Evolutionary conservation across 2,888 invertebrate genomes (phyloP), one percentile per base, ranked within the genome.

Genomic region (Synanthedon andrenaeformis): DNA sequence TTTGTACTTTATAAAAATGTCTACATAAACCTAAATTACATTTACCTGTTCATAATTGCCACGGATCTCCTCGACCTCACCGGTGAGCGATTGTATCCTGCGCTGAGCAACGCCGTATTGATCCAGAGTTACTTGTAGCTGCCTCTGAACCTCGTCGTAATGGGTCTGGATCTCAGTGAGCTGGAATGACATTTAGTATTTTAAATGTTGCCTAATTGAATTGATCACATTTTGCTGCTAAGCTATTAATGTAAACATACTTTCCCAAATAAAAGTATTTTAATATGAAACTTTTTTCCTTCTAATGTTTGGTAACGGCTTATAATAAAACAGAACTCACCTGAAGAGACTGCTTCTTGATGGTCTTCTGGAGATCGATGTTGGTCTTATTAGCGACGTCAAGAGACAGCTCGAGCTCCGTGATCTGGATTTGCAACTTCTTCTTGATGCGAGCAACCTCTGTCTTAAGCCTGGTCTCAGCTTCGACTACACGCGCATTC

Each of bases 351-450:
- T 98, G 97, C 83, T 96, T 97, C 93, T 98, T 98, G 90, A 97
- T 94, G 74, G 96, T 95, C 91, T 97, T 97, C 89, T 98, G 97
- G 79, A 98, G 91, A 79, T 97, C 96, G 76, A 98, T 93, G 91
- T 98, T 98, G 89, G 94, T 96, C 91, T 98, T 97, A 92, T 99
- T 98, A 89, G 97, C 96, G 68, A 97, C 96, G 88, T 98, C 98
- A 85, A 99, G 92, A 55, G 96, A 95, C 90, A 98, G 92, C 85
- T 98, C 98, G 75, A 98, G 89, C 85, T 98, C 98, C 70, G 97
- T 97, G 88, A 98, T 98, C 76, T 96, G 96, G 79, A 97, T 95
- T 89, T 97, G 97, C 81, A 97, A 90, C 94, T 98, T 98, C 96
- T 98, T 98, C 94, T 98, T 98, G 90, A 98, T 95, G 88, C 98